Evolutionary conservation across 1,140 invertebrate species (phyloP), one percentile per base, ranked within the genome.

Genomic region (Monomorium pharaonis): DNA sequence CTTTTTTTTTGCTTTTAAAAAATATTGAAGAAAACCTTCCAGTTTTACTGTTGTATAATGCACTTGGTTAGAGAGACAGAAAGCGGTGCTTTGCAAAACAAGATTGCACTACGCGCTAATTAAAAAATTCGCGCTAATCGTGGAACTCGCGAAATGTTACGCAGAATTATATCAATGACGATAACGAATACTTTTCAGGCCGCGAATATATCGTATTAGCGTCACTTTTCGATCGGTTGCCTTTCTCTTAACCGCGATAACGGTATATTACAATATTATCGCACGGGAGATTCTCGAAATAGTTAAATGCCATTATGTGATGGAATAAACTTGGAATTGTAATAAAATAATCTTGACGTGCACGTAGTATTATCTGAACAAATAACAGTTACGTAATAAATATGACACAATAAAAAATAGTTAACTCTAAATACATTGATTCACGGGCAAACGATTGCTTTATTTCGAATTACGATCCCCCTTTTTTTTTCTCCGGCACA

Each of bases 361-460:
- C 37, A 44, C 21, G 30, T 12, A 33, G 30, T 44, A 24, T 78
- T 78, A 65, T 78, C 42, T 78, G 30, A 49, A 65, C 58, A 78
- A 78, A 78, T 62, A 78, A 49, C 44, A n/a, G 7, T 65, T 65
- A 49, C 37, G 75, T 37, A 77, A 77, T 62, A 65, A 78, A 65
- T 65, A 27, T 2, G 14, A 4, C 14, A 16, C n/a, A 33, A 24
- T 24, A 78, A 78, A 47, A n/a, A 78, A 78, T 42, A n/a, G 63
- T 49, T 49, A 65, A 27, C 18, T 78, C 30, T 77, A 49, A 78
- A 78, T 78, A 65, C 27, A 6, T 51, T 51, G 72, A 30, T 33
- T 49, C 75, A 33, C 58, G 27, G 49, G 58, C 18, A 49, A 49
- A 78, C n/a, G 42, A 16, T 44, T n/a, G 24, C 0, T 24, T 16